Evolutionary conservation across 2,797 vertebrate genomes (phyloP), one percentile per base, ranked within the genome.

Genomic region (Leptodactylus fallax): DNA sequence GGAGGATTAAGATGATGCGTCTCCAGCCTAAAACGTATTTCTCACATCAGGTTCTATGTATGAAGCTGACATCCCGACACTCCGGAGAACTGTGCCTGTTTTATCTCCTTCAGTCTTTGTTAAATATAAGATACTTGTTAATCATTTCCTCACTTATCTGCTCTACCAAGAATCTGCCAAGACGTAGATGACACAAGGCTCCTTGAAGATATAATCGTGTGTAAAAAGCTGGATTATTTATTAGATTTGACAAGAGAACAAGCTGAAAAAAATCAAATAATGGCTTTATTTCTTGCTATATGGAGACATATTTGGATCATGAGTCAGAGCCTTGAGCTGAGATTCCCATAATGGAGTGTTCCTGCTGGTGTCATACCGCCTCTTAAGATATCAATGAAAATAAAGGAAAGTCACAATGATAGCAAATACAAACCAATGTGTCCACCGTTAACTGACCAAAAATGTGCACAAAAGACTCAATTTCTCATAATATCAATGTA

Each of bases 81-180:
- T 36, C 58, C 21, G 47, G 17, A 79, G 25, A 81, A 25, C 72
- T 17, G 17, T 36, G 61, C 56, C 45, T 72, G 16, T 80, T 84
- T 84, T 80, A 88, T 84, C 87, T 78, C 51, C 47, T 60, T 79
- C 55, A 27, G 63, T 72, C 87, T 85, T 85, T 72, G 81, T 79
- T 79, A 88, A 79, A 84, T 88, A 60, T 78, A 85, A 88, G 82
- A 58, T 60, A 69, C 76, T 65, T 80, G 81, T 80, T 85, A 85
- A 80, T 84, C 87, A 88, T 88, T 79, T 76, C 79, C 65, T 87
- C 80, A 87, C 79, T 88, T 84, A 79, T 80, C 63, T 51, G 25
- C 56, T 63, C 56, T 23, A 65, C 53, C 49, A 88, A 67, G 71
- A 79, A 84, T 63, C 81, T 79, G 87, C 74, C 58, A 88, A 79